phyloP scores from a whole-genome alignment of 2,113 vertebrate species.

The Eonycteris spelaea region DNA sequence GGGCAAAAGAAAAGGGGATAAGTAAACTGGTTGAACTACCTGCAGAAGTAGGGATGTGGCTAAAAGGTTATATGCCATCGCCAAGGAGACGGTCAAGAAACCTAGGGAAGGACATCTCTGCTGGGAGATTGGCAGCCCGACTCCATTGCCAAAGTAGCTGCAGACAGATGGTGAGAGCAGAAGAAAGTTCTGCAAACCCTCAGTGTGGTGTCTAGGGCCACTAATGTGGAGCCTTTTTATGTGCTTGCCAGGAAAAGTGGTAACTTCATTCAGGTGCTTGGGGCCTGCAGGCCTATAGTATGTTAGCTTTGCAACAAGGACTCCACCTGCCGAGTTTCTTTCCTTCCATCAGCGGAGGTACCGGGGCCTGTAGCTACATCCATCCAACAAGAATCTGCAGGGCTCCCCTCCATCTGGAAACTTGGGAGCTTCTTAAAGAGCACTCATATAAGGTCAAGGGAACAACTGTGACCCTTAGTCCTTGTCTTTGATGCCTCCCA shows the following conservation, averaged over 20 bases:
- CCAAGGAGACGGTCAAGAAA: neutral
- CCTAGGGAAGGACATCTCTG: neutral
- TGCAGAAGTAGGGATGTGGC: neutral
- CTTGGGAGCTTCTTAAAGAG: neutral
- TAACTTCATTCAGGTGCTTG: neutral
- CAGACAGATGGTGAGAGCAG: neutral
- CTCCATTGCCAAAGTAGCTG: neutral
- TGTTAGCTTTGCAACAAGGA: neutral
- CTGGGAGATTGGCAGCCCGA: neutral
- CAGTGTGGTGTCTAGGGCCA: neutral
- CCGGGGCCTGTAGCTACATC: too few relatives aligned
- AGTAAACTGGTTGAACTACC: neutral
- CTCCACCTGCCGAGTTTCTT: neutral
- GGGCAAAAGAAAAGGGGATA: neutral
- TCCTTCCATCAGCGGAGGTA: neutral
- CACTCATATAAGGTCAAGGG: neutral
- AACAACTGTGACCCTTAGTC: accelerated
- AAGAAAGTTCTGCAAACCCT: neutral
- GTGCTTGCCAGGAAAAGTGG: neutral
- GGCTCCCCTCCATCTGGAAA: neutral
- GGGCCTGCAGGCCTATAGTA: neutral
- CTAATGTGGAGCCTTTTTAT: neutral
- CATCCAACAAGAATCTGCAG: neutral
- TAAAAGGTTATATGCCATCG: neutral
- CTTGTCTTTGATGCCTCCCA: neutral